These are phyloP conservation scores for Theropithecus gelada DNA, from an alignment of 2,113 vertebrate species.

Conservation along the genomic window DNA sequence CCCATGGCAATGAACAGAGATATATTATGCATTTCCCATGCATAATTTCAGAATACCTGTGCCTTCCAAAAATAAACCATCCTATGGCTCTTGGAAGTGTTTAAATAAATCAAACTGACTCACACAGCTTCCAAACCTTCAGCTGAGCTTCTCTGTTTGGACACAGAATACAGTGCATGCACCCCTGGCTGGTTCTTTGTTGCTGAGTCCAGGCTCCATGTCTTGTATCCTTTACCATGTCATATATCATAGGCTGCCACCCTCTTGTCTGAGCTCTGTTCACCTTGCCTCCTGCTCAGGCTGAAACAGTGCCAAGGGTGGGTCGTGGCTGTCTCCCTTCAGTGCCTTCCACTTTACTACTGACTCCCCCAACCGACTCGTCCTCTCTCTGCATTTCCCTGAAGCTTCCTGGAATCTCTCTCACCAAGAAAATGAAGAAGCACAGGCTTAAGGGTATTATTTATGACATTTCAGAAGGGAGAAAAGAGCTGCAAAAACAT, in stretches of 20 bases:
- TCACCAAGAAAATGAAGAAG: constrained; percentile 51
- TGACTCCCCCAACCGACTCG: neutral
- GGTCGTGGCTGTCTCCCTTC: neutral
- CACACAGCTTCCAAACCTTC: neutral
- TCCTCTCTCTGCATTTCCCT: neutral
- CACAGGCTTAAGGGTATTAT: constrained; percentile 39
- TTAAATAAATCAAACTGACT: neutral
- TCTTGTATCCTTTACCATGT: neutral
- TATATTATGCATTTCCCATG: neutral
- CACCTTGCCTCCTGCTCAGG: neutral
- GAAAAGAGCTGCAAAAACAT: constrained; percentile 46
- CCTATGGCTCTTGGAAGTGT: neutral
- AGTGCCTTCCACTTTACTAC: neutral
- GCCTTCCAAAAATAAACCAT: neutral
- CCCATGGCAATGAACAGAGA: neutral
- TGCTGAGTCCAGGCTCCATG: neutral
- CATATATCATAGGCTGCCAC: neutral
- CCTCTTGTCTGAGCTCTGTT: neutral
- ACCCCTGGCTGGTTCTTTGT: neutral
- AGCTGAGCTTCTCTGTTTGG: neutral
- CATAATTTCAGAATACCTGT: neutral
- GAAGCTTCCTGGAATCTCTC: neutral
- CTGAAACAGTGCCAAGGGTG: neutral
- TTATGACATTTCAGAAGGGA: constrained; percentile 75
- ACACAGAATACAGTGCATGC: neutral